Conservation (phyloP, 2,888 invertebrate species). For the Branchipolynoe longqiensis region DNA sequence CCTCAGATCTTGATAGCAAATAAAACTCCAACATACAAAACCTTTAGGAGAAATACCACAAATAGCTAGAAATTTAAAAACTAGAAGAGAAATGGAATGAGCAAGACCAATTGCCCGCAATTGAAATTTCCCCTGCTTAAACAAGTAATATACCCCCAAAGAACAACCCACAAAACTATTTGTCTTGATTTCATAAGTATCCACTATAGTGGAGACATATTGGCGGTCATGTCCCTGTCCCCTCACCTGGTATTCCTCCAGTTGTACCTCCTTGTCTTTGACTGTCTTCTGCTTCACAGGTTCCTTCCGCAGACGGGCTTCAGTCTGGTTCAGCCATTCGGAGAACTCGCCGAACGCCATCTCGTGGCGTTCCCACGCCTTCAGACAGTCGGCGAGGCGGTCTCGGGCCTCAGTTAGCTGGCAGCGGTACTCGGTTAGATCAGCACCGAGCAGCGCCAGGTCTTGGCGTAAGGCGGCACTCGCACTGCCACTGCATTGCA, state of each 20-base stretch:
- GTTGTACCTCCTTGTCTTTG: conserved; percentile 94
- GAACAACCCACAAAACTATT: too few relatives aligned
- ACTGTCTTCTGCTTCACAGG: conserved; percentile 91
- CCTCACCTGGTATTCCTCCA: conserved; percentile 91
- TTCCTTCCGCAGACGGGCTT: conserved; percentile 89
- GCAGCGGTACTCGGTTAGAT: conserved; percentile 75
- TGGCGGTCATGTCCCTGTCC: too few relatives aligned
- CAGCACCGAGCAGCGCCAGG: conserved; percentile 73
- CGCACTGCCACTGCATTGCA: conserved; percentile 76
- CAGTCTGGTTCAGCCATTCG: conserved; percentile 92
- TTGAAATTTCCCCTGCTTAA: too few relatives aligned
- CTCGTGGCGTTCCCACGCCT: conserved; percentile 96
- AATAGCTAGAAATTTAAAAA: too few relatives aligned
- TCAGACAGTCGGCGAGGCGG: conserved; percentile 82
- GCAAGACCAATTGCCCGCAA: too few relatives aligned
- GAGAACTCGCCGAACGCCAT: conserved; percentile 90
- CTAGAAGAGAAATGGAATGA: too few relatives aligned
- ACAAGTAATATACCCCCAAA: too few relatives aligned
- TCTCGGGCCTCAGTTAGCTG: conserved; percentile 57
- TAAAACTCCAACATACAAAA: too few relatives aligned
- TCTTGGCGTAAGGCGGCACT: conserved; percentile 78
- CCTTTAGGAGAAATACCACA: too few relatives aligned
- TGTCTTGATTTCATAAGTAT: too few relatives aligned
- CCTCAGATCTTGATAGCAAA: too few relatives aligned
- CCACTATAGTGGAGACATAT: too few relatives aligned